Base-by-base conservation (phyloP, 2,888 invertebrate species). In the Baccha elongata region DNA sequence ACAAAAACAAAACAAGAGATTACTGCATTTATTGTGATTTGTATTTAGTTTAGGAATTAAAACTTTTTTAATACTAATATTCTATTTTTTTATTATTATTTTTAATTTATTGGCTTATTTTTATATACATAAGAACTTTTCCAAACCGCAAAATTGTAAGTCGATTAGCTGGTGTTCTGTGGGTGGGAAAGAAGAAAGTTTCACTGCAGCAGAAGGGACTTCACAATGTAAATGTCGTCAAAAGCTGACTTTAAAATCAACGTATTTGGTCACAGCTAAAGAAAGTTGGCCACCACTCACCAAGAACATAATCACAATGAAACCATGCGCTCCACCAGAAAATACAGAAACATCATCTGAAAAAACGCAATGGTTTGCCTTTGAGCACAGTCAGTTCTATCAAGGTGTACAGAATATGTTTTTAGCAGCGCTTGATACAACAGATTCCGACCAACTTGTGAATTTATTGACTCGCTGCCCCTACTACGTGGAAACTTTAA, bases 401-500 rank as follows among this genome's bases (percentile, higher is more conserved):
- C 94, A 94, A 87, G 92, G 94, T 86, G 91, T 95, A 17, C 96
- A 97, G 89, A 92, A 93, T 86, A 92, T 93, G 88, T 97, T 97
- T 90, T 91, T 95, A 58, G 93, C 94, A 84, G 96, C 96, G 35
- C 95, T 96, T 2, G 95, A 96, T 88, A 94, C 94, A 85, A 92
- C 94, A 58, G 94, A 96, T 89, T 95, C 96, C 0, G 94, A 96
- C 86, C 94, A 94, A 88, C 94, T 97, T 85, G 93, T 95, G 85
- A 95, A 92, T 83, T 93, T 97, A 75, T 92, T 96, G 55, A 94
- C 95, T 86, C 91, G 93, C 29, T 93, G 96, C 88, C 95, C 96
- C 0, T 96, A 95, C 88, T 96, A 97, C 87, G 93, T 97, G 37
- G 96, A 96, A 89, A 93, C 95, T 0, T 91, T 96, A 60, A 92